phyloP scores from a whole-genome alignment of 2,888 invertebrate genomes.

The Melipona beecheii region DNA sequence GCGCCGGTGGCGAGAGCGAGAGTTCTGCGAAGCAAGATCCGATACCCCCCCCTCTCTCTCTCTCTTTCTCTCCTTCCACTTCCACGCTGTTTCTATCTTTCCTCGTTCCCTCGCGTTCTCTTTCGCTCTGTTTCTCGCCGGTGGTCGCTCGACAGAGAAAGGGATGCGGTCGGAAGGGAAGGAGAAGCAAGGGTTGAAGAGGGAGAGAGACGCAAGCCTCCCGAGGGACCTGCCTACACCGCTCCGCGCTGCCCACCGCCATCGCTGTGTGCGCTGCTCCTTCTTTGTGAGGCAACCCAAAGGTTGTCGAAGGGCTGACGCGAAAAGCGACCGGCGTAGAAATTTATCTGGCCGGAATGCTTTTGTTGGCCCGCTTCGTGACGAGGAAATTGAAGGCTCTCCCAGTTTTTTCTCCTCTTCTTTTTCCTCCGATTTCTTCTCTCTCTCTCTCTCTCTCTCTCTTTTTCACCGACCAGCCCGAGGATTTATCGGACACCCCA shows the following conservation, averaged over 20 bases:
- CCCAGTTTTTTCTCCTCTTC: background rate
- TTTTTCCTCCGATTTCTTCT: background rate
- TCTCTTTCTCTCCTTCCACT: background rate
- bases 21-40: slow-evolving; percentile 74
- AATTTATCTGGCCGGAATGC: slow-evolving; percentile 57
- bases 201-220: slow-evolving; percentile 59
- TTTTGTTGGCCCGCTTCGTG: slow-evolving; percentile 57
- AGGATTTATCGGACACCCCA: slow-evolving; percentile 38
- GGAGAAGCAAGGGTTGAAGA: slow-evolving; percentile 24
- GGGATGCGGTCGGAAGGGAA: slow-evolving; percentile 36
- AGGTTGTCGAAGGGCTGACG: slow-evolving; percentile 67
- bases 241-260: slow-evolving; percentile 55
- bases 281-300: slow-evolving; percentile 61
- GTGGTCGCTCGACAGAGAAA: slow-evolving; percentile 8
- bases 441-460: background rate
- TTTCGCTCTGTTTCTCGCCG: slow-evolving; percentile 13
- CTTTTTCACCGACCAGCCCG: background rate
- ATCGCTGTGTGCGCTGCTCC: slow-evolving; percentile 53
- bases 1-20: slow-evolving; percentile 76
- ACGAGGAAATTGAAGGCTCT: slow-evolving; percentile 29
- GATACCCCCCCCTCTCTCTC: slow-evolving; percentile 23
- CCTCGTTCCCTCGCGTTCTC: background rate
- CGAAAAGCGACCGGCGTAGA: slow-evolving; percentile 61
- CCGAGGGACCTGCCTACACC: slow-evolving; percentile 70
- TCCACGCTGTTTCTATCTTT: background rate